Evolutionary conservation across 2,113 vertebrate species (phyloP), one percentile per base, ranked within the genome.

Genomic region (Chelonoidis abingdonii): DNA sequence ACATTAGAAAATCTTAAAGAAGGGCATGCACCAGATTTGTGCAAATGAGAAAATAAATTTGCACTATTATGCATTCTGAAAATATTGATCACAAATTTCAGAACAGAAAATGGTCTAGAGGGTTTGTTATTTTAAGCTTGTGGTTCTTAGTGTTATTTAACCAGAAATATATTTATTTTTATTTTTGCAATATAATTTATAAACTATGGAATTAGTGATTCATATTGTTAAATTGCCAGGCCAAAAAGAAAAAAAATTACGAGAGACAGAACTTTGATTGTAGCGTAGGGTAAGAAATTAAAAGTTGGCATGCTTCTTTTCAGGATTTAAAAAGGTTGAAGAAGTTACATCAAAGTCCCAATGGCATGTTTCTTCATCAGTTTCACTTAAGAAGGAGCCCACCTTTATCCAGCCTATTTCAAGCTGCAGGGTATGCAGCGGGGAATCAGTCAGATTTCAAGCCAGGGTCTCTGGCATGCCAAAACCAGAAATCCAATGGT

Each of bases 401-500:
- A 92, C 97, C 98, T 99, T 99, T 98, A 98, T 99, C 98, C 99
- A 99, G 92, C 99, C 99, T 97, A 98, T 99, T 91, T 98, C 97
- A 65, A 99, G 98, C 98, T 98, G 98, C 97, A 97, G 97, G 25
- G 99, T 99, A 94, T 95, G 92, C 90, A 99, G 98, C 31, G 99
- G 99, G 93, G 99, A 98, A 97, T 99, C 99, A 98, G 99, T 99
- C 87, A 99, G 98, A 98, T 99, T 99, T 97, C 98, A 99, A 89
- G 99, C 99, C 11, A 98, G 98, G 97, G 98, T 99, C 47, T 99
- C 98, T 92, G 98, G 98, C 96, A 97, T 98, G 92, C 99, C 99
- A 31, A 99, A 98, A 96, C 98, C 99, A 96, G 98, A 99, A 97
- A 98, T 99, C 86, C 98, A 98, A 93, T 99, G 99, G 99, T 99